phyloP scores from a whole-genome alignment of 2,888 invertebrate species.

The Chorisops tibialis region DNA sequence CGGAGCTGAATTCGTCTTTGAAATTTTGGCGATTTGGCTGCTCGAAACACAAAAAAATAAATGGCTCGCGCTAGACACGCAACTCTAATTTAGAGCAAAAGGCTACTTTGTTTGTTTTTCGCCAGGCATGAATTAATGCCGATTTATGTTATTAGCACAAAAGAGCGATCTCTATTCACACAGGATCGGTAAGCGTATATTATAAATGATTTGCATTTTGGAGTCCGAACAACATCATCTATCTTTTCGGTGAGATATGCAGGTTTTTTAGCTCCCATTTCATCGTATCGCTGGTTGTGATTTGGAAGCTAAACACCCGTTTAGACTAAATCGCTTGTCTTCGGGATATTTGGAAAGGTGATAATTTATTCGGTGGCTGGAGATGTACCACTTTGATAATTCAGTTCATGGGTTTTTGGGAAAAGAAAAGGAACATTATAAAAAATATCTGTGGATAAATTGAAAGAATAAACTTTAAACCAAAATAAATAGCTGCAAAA shows the following conservation, averaged over 20 bases:
- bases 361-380: slow-evolving; percentile 28
- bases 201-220: slow-evolving; percentile 27
- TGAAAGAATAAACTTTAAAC: too few relatives aligned
- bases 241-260: slow-evolving; percentile 20
- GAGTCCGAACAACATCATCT: slow-evolving; percentile 1
- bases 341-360: slow-evolving; percentile 30
- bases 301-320: slow-evolving; percentile 24
- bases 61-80: slow-evolving; percentile 23
- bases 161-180: background rate
- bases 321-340: slow-evolving; percentile 21
- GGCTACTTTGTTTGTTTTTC: slow-evolving; percentile 31
- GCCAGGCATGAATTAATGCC: slow-evolving; percentile 28
- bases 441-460: too few relatives aligned
- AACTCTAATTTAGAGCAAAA: slow-evolving; percentile 29
- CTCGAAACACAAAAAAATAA: slow-evolving; percentile 1
- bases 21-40: slow-evolving; percentile 11
- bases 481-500: too few relatives aligned
- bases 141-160: slow-evolving; percentile 30
- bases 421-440: too few relatives aligned
- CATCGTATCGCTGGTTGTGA: slow-evolving; percentile 10
- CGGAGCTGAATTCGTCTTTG: background rate
- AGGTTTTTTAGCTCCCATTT: background rate
- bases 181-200: background rate
- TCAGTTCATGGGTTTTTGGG: too few relatives aligned
- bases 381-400: background rate